Percentiles rank a stretch among this genome's conserved stretches.
Evolutionary conservation across 2,888 invertebrate species (phyloP).

Genomic region (Urechis unicinctus): DNA sequence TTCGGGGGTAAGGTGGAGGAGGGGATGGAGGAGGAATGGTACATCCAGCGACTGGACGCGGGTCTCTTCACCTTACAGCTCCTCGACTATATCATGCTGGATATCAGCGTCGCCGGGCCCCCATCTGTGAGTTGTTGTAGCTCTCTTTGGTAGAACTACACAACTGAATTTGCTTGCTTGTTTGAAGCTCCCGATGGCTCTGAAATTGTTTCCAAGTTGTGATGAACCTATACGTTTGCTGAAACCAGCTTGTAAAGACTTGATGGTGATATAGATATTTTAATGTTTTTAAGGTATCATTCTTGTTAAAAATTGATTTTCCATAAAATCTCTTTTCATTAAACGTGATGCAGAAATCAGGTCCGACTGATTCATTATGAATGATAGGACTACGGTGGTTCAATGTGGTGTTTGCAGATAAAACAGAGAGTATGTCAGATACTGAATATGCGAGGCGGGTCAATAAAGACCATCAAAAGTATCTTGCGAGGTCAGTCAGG

Average conservation of each 20-base stretch:
- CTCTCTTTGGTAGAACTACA: not conserved
- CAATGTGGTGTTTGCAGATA: conserved; percentile 28
- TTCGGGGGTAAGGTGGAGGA: conserved; percentile 57
- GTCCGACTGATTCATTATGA: too few species aligned
- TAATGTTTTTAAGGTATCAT: too few species aligned
- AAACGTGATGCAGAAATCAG: too few species aligned
- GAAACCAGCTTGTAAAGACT: too few species aligned
- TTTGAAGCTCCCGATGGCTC: not conserved
- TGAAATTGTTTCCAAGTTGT: too few species aligned
- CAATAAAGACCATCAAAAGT: conserved; percentile 84
- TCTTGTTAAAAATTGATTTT: too few species aligned
- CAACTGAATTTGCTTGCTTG: not conserved
- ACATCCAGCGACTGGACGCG: conserved; percentile 80
- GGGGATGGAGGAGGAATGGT: conserved; percentile 76
- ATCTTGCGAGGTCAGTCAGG: conserved; percentile 74
- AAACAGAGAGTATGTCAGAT: conserved; percentile 85
- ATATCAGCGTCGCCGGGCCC: conserved; percentile 54
- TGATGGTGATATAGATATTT: too few species aligned
- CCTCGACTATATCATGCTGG: conserved; percentile 71
- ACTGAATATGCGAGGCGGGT: conserved; percentile 80
- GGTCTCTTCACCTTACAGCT: conserved; percentile 95
- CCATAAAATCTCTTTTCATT: too few species aligned
- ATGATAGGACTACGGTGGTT: too few species aligned
- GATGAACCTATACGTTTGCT: too few species aligned
- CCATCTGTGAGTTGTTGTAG: conserved; percentile 28